Conservation (phyloP, 1,140 invertebrate species). For the Drosophila funebris region DNA sequence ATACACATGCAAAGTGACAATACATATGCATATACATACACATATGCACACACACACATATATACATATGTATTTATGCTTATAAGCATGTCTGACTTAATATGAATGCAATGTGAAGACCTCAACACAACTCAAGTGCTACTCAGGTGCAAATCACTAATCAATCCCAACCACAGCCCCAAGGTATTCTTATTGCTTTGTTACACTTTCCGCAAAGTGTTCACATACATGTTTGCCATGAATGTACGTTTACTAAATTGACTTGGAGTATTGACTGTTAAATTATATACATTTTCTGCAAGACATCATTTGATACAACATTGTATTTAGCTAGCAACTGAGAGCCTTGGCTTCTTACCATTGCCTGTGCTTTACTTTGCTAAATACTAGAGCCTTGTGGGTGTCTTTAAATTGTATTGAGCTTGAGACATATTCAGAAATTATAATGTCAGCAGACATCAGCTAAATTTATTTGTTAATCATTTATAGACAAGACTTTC, state of each 20-base stretch:
- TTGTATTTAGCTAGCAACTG: background rate
- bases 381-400: too few relatives aligned
- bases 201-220: background rate
- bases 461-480: too few relatives aligned
- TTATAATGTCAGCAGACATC: too few relatives aligned
- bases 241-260: background rate
- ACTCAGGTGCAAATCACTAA: background rate
- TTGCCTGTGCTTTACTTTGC: background rate
- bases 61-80: slow-evolving; percentile 12
- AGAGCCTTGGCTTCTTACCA: background rate
- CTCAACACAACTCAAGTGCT: background rate
- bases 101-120: background rate
- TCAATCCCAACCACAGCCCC: background rate
- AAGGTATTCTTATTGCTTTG: slow-evolving; percentile 1
- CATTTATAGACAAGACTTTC: too few relatives aligned
- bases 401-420: too few relatives aligned
- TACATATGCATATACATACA: background rate
- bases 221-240: background rate
- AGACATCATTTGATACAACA: background rate
- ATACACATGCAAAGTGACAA: slow-evolving; percentile 22
- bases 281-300: background rate
- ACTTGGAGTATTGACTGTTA: slow-evolving; percentile 1
- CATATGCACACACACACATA: too few relatives aligned
- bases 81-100: background rate
- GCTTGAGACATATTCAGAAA: too few relatives aligned